Evolutionary conservation across 2,113 vertebrate species (phyloP), one percentile per base, ranked within the genome.

Genomic region (Percopsis transmontana): DNA sequence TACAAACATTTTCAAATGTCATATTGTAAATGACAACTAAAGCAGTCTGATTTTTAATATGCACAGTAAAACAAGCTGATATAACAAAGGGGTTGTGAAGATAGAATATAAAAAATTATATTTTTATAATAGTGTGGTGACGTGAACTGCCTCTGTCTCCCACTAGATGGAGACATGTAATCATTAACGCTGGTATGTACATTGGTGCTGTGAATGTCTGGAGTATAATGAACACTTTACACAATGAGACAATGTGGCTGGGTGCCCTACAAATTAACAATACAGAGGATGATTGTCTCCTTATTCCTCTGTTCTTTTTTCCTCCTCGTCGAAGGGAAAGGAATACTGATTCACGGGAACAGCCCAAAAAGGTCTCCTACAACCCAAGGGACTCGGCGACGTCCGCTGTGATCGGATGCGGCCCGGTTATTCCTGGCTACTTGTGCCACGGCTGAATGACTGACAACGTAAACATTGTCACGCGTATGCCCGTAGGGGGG

Each of bases 81-180:
- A 38, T 2, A 52, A 45, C 47, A 63, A 16, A 27, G 19, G 15
- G 7, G 20, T 7, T 52, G 50, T 7, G n/a, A n/a, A n/a, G 10
- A 23, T 24, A 24, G 24, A 24, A 14, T 2, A 24, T 14, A 24
- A 0, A 24, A 54, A 23, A 24, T 14, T 2, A 21, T 1, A 24
- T 1, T 18, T 16, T n/a, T 62, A 9, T 15, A 56, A n/a, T 42
- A 16, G 5, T 18, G 15, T 15, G 56, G 44, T 48, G 20, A 70
- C 12, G 5, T 53, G 45, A 44, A 8, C 10, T 59, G 20, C 18
- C 10, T 19, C 59, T 2, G n/a, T 66, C 44, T 67, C 42, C 81
- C 86, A 87, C 84, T 84, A 89, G 88, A 83, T 86, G 86, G 88
- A 70, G 84, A 80, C 86, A 88, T 41, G 81, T 50, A 40, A 59